Evolutionary conservation across 2,888 invertebrate genomes (phyloP).

Genomic region (Stenodema calcarata): DNA sequence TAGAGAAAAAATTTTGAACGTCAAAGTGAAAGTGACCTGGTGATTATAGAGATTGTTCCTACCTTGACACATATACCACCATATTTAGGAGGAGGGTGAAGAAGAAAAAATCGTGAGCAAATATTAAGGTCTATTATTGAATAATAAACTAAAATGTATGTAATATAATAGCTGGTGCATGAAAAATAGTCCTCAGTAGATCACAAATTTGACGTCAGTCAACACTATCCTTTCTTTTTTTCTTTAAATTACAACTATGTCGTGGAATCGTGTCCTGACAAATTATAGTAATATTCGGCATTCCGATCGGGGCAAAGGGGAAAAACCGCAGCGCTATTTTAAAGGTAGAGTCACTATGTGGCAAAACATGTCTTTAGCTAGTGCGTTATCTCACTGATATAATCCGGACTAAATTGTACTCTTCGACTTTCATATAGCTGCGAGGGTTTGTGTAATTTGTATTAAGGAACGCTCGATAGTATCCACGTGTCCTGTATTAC

Average conservation of each 20-base stretch:
- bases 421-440: background rate
- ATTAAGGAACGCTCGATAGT: background rate
- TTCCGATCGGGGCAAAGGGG: background rate
- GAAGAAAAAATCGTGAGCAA: no score
- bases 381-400: background rate
- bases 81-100: no score
- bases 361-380: background rate
- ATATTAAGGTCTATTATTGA: no score
- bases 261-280: background rate
- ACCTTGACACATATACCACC: no score
- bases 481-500: slow-evolving; percentile 34
- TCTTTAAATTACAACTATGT: background rate
- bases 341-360: background rate
- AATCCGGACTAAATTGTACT: background rate
- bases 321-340: background rate
- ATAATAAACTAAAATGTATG: no score
- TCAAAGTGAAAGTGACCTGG: no score
- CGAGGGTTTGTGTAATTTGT: background rate
- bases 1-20: no score
- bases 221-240: background rate
- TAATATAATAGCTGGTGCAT: no score
- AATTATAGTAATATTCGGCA: background rate
- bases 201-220: background rate
- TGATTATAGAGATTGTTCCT: no score
- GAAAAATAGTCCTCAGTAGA: background rate